Base-by-base conservation (phyloP, 1,140 invertebrate species). In the Phymorhynchus buccinoides region DNA sequence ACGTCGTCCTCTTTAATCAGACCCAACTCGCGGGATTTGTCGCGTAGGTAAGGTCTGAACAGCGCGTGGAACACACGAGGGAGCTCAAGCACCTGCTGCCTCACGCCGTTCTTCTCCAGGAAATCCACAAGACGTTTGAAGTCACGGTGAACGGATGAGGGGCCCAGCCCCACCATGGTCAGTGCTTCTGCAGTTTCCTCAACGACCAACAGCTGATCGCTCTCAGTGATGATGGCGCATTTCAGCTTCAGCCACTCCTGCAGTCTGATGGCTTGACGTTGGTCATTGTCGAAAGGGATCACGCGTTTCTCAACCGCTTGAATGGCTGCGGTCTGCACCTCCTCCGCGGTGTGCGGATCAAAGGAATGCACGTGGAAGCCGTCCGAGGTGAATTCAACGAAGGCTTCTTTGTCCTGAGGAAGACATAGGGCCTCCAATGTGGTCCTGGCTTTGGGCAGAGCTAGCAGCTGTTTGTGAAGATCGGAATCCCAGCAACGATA, bases 71-170 rank as follows among this genome's bases (percentile, higher is more conserved):
- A 35, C 3, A 39, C 30, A 22, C 66, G 37, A 27, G 56, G 52
- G 12, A 83, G 27, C 16, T 35, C 14, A 73, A 83, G 39, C 18
- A n/a, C 30, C n/a, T 71, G 41, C 62, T 83, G 35, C 16, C 30
- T 35, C 22, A 83, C 27, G 1, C 32, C 35, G 66, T 83, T 83
- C 27, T 83, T 35, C 14, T 68, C 30, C 4, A 83, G 35, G 39
- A 83, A 83, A 41, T 71, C 66, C 81, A 41, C 1, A 18, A 83
- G 81, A 16, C 6, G 22, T 32, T 30, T 56, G 41, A 42, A 44
- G 12, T 68, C 56, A n/a, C 18, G 44, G 12, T 83, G 56, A 62
- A 83, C 27, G 48, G 37, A 41, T 30, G 1, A 62, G 6, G 56
- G 6, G 4, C 56, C 56, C 4, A 62, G 1, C 4, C 56, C 56